Conservation (phyloP, 2,113 vertebrate species). For the Apistogramma diplotaenia region DNA sequence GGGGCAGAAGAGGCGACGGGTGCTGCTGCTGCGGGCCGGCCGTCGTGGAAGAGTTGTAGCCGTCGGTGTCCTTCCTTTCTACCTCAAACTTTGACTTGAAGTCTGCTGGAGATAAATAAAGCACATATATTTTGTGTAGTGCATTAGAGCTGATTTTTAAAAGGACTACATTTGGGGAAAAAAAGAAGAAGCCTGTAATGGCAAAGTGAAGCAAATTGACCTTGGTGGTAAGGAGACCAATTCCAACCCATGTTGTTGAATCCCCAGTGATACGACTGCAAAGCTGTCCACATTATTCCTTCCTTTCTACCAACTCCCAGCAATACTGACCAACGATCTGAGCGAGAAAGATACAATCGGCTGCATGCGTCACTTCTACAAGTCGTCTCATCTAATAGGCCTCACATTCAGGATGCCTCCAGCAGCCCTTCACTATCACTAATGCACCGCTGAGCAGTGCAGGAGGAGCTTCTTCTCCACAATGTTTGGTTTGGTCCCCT, state of each 20-base stretch:
- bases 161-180: neutral
- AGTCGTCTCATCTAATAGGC: neutral
- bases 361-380: slow-evolving; percentile 2
- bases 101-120: slow-evolving; percentile 47
- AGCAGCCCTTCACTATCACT: neutral
- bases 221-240: slow-evolving; percentile 30
- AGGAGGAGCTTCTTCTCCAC: slow-evolving; percentile 15
- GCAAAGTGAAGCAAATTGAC: slow-evolving; percentile 21
- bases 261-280: slow-evolving; percentile 38
- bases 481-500: slow-evolving; percentile 13
- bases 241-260: slow-evolving; percentile 33
- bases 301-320: neutral
- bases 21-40: slow-evolving; percentile 61
- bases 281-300: slow-evolving; percentile 62
- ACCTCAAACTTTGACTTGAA: slow-evolving; percentile 81
- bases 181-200: neutral
- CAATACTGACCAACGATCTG: neutral
- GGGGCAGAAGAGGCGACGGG: slow-evolving; percentile 60
- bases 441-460: neutral
- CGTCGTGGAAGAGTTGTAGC: slow-evolving; percentile 79
- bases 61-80: slow-evolving; percentile 84
- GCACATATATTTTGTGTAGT: neutral
- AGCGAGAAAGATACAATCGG: neutral
- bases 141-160: neutral
- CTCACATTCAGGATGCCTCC: neutral